These are phyloP conservation scores for Vireo altiloquus DNA, from an alignment of 2,113 vertebrate species.

Conservation along the genomic window DNA sequence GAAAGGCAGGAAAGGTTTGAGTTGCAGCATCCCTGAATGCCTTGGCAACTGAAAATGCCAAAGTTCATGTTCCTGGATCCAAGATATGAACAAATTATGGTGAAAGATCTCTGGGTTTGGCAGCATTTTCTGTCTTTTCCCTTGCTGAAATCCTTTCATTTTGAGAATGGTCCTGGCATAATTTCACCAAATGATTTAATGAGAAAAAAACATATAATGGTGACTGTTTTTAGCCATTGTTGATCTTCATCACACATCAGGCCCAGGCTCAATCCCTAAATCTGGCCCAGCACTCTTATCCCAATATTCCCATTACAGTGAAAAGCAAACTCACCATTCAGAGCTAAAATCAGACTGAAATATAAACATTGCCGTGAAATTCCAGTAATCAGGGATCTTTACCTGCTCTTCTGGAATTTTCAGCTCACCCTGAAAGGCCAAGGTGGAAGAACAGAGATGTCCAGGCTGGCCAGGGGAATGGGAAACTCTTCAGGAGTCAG, in stretches of 20 bases:
- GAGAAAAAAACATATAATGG: not conserved
- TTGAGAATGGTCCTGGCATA: not conserved
- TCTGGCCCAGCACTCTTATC: not conserved
- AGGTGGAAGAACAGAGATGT: not conserved
- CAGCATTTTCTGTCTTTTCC: not conserved
- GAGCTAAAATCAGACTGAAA: not conserved
- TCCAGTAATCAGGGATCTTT: not conserved
- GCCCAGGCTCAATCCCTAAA: not conserved
- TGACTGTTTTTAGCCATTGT: not conserved
- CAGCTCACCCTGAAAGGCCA: not conserved
- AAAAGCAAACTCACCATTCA: not conserved
- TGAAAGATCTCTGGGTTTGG: not conserved
- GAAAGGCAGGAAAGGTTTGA: not conserved
- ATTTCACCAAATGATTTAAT: not conserved
- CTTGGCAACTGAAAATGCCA: not conserved
- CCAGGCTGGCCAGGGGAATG: not conserved
- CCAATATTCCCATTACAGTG: fast-evolving
- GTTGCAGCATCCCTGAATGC: not conserved
- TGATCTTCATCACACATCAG: not conserved
- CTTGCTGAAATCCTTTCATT: not conserved
- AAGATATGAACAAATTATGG: not conserved
- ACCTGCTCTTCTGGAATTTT: not conserved
- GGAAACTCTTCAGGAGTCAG: not conserved
- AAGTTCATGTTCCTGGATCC: not conserved
- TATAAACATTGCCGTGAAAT: not conserved